Percentiles rank a stretch among this genome's conserved stretches.
These are phyloP conservation scores for Scatophagus argus DNA, from an alignment of 2,113 vertebrate species.

Conservation along the genomic window DNA sequence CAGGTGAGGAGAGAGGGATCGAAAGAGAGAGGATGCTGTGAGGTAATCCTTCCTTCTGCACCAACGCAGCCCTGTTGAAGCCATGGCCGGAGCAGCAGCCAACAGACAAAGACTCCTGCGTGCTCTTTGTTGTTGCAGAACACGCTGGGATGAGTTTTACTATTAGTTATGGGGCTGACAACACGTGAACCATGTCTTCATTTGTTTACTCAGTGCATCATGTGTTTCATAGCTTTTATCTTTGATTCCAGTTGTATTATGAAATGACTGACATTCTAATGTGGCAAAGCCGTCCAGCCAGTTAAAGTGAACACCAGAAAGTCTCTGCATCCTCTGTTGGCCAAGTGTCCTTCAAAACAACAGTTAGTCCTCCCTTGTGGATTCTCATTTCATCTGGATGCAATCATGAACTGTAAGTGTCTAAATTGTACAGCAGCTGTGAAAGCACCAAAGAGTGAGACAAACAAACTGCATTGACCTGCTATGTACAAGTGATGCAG, in stretches of 20 bases:
- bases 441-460: too few species aligned
- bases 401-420: too few species aligned
- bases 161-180: background rate
- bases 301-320: background rate
- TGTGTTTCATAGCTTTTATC: background rate
- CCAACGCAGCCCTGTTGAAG: conserved; percentile 34
- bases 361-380: background rate
- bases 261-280: background rate
- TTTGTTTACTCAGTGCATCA: background rate
- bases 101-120: conserved; percentile 29
- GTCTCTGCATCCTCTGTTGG: background rate
- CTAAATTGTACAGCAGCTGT: too few species aligned
- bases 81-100: conserved; percentile 34
- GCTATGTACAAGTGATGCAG: background rate
- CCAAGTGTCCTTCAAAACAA: background rate
- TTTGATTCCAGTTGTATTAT: background rate
- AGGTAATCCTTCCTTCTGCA: conserved; percentile 55
- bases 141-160: background rate
- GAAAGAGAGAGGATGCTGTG: conserved; percentile 23
- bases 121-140: conserved; percentile 10
- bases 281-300: background rate
- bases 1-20: conserved; percentile 21
- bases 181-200: background rate
- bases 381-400: too few species aligned
- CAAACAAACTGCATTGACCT: background rate